Percentiles rank a stretch among this genome's conserved stretches.
Conservation (phyloP, 2,797 vertebrate genomes). For the Neosilurus hyrtlii region DNA sequence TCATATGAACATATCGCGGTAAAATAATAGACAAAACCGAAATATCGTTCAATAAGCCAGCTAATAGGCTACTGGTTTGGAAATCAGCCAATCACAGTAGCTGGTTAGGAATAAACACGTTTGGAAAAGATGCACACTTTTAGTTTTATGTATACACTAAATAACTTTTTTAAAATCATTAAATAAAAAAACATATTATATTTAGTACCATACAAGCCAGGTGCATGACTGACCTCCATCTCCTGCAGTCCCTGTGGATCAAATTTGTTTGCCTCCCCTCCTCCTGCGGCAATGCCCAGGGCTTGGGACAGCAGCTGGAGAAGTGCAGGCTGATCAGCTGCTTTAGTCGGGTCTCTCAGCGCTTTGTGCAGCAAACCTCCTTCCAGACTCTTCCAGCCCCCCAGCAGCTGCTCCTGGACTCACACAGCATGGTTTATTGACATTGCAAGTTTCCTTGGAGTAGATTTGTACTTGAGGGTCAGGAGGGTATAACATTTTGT, state of each 20-base stretch:
- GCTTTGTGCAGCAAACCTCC: slow-evolving; percentile 75
- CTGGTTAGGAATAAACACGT: neutral
- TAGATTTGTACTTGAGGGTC: neutral
- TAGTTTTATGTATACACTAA: neutral
- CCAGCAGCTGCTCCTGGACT: slow-evolving; percentile 67
- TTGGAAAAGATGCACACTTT: neutral
- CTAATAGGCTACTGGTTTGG: neutral
- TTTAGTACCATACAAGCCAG: neutral
- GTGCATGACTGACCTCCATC: slow-evolving; percentile 76
- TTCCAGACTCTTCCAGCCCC: slow-evolving; percentile 64
- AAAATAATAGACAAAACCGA: neutral
- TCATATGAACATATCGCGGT: neutral
- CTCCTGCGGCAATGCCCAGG: slow-evolving; percentile 60
- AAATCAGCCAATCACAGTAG: neutral
- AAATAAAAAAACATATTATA: neutral
- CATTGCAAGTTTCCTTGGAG: neutral
- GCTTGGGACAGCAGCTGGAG: slow-evolving; percentile 69
- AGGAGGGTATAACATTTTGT: neutral
- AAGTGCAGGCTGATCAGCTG: slow-evolving; percentile 61
- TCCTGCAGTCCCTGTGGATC: slow-evolving; percentile 70
- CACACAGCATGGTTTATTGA: neutral
- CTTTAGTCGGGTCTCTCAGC: slow-evolving; percentile 60
- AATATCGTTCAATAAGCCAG: neutral
- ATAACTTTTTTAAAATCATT: neutral
- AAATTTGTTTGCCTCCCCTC: slow-evolving; percentile 48